phyloP scores from a whole-genome alignment of 1,140 invertebrate species.

The Drosophila miranda region DNA sequence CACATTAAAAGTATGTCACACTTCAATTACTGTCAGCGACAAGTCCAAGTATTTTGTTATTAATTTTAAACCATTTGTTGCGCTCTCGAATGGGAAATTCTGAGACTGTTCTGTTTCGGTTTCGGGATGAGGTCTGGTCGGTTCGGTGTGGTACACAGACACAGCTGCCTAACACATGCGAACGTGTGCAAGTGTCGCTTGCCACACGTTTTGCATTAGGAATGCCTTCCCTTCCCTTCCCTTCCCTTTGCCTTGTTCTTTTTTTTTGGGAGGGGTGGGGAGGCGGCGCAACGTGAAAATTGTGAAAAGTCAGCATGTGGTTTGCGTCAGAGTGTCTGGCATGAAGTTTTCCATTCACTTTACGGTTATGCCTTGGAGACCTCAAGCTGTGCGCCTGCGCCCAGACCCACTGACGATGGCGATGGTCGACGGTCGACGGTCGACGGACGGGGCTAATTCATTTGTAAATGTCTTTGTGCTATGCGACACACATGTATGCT shows the following conservation, averaged over 20 bases:
- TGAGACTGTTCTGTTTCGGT: not conserved
- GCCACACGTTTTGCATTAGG: constrained; percentile 76
- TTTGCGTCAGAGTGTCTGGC: constrained; percentile 66
- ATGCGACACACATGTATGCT: constrained; percentile 69
- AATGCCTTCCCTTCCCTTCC: constrained; percentile 36
- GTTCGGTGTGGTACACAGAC: constrained; percentile 15
- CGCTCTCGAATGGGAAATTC: not conserved
- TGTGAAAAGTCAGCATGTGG: constrained; percentile 69
- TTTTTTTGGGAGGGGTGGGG: constrained; percentile 1
- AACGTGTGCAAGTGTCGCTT: constrained; percentile 24
- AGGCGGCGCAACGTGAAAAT: constrained; percentile 24
- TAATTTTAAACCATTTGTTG: constrained; percentile 59
- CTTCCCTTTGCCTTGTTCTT: not conserved
- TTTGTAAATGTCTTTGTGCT: constrained; percentile 46
- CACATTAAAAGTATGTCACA: constrained; percentile 72
- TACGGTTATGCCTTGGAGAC: constrained; percentile 18
- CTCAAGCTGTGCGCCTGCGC: constrained; percentile 74
- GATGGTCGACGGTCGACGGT: not conserved
- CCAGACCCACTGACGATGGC: constrained; percentile 16
- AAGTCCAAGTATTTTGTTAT: constrained; percentile 52
- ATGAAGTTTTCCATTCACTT: constrained; percentile 35
- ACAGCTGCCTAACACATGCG: constrained; percentile 69
- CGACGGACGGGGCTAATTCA: constrained; percentile 53
- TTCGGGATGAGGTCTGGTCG: constrained; percentile 7
- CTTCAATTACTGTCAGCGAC: constrained; percentile 66